Evolutionary conservation across 2,888 invertebrate species (phyloP).

Genomic region (Trisateles emortualis): DNA sequence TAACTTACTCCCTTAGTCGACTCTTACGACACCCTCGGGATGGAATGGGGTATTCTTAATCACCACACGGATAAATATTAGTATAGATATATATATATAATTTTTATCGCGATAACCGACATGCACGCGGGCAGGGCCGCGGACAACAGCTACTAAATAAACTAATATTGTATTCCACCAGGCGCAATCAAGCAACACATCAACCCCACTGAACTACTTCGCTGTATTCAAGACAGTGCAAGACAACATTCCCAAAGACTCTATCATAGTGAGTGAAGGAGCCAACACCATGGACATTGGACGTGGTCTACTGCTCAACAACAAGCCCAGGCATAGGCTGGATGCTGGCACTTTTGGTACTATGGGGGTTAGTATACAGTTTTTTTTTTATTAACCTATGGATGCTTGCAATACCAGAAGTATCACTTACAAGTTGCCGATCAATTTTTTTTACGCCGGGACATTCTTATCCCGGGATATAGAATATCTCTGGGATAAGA

Average conservation of each 20-base stretch:
- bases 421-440: too few species aligned
- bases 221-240: conserved; percentile 95
- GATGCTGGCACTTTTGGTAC: conserved; percentile 99
- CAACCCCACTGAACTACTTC: conserved; percentile 96
- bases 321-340: conserved; percentile 93
- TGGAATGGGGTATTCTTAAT: too few species aligned
- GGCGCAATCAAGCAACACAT: conserved; percentile 88
- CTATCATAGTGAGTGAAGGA: conserved; percentile 97
- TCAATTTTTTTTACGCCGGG: too few species aligned
- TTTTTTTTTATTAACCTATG: too few species aligned
- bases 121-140: too few species aligned
- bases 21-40: too few species aligned
- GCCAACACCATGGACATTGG: conserved; percentile 99
- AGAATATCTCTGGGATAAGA: too few species aligned
- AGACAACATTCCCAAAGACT: conserved; percentile 91
- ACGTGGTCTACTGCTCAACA: conserved; percentile 94
- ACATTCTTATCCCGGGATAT: too few species aligned
- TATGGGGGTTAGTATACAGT: conserved; percentile 91
- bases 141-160: not conserved
- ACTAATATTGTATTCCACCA: conserved; percentile 33
- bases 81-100: not conserved
- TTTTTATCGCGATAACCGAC: too few species aligned
- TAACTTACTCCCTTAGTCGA: too few species aligned
- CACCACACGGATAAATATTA: not conserved
- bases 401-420: too few species aligned